A percentile compares a stretch with the other conserved stretches of the same genome.
Conservation (phyloP, 2,797 vertebrate genomes). For the Coluber constrictor region DNA sequence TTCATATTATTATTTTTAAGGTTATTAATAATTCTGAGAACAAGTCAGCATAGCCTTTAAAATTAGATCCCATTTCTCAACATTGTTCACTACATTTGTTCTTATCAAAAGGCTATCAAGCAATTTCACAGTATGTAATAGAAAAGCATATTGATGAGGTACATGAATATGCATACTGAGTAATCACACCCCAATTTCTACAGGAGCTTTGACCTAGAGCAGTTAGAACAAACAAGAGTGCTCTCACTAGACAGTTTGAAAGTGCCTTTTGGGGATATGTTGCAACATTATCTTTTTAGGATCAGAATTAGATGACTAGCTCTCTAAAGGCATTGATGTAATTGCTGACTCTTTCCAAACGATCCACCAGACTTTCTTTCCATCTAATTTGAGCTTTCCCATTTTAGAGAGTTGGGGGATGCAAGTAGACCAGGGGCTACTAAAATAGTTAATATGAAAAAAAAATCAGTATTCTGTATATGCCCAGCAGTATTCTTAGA, state of each 20-base stretch:
- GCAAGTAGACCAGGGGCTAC: background rate
- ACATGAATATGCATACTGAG: background rate
- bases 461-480: background rate
- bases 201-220: background rate
- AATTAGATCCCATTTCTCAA: constrained; percentile 1
- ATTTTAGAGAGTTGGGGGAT: background rate
- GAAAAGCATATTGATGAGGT: background rate
- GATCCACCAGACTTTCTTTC: background rate
- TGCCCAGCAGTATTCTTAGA: background rate
- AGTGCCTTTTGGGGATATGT: background rate
- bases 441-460: background rate
- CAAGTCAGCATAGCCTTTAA: constrained; percentile 18
- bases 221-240: background rate
- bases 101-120: constrained; percentile 16
- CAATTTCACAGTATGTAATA: background rate
- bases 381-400: background rate
- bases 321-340: background rate
- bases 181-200: background rate
- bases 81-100: background rate
- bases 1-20: constrained; percentile 28
- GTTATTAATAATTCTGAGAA: constrained; percentile 29
- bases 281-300: background rate
- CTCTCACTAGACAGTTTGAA: background rate
- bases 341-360: background rate
- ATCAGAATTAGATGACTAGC: background rate